phyloP scores from a whole-genome alignment of 2,113 vertebrate genomes.

The Sylvietta virens region DNA sequence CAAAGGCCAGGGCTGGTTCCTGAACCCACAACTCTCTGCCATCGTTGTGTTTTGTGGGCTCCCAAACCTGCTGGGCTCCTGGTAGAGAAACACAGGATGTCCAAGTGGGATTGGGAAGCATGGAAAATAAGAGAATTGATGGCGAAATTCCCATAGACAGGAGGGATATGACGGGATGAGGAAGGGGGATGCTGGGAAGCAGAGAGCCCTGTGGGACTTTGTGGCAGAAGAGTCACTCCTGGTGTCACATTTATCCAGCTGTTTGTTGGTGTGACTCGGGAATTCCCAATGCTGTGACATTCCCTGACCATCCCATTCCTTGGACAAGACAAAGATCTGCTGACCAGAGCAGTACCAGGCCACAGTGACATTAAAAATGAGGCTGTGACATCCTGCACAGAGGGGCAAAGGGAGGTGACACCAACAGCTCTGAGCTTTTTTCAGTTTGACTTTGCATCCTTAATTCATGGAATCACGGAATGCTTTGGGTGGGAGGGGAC shows the following conservation, averaged over 20 bases:
- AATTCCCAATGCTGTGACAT: not conserved
- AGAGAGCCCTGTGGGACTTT: no score
- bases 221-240: not conserved
- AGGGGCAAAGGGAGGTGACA: not conserved
- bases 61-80: not conserved
- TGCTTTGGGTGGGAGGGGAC: not conserved
- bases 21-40: not conserved
- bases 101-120: not conserved
- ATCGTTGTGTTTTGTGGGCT: rapidly evolving
- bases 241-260: not conserved
- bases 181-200: not conserved
- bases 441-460: not conserved
- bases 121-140: not conserved
- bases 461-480: not conserved
- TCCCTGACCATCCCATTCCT: not conserved
- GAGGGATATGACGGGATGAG: not conserved
- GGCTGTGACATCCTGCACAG: not conserved
- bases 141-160: not conserved
- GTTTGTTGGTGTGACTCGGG: not conserved
- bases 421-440: not conserved
- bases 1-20: not conserved
- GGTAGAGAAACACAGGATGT: not conserved
- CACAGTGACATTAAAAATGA: not conserved
- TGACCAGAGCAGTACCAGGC: not conserved
- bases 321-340: not conserved